Evolutionary conservation across 2,113 vertebrate species (phyloP).

Genomic region (Polypterus senegalus): DNA sequence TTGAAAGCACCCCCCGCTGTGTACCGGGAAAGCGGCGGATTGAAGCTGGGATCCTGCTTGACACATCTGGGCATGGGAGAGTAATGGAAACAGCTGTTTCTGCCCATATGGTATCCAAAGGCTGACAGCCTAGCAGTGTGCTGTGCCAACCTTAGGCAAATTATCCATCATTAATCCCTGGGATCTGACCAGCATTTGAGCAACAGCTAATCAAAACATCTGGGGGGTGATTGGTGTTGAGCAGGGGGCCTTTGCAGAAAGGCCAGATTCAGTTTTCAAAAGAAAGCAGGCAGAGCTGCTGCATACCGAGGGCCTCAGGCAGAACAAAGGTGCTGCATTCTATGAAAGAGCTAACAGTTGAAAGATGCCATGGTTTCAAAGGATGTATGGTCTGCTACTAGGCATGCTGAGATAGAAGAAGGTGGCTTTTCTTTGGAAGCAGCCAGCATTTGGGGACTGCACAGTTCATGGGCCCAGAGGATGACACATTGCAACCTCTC

Average conservation of each 20-base stretch:
- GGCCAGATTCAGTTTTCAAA: neutral
- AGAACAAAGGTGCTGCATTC: conserved; percentile 29
- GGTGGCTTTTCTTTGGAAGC: neutral
- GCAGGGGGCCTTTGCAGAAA: conserved; percentile 25
- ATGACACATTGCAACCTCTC: too few species aligned
- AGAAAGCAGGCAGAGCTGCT: conserved; percentile 24
- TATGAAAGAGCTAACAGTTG: conserved; percentile 9
- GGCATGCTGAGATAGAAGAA: neutral
- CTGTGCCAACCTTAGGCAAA: conserved; percentile 94
- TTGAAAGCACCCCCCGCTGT: conserved; percentile 81
- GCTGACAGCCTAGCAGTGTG: conserved; percentile 74
- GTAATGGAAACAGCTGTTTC: conserved; percentile 99
- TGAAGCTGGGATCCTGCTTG: conserved; percentile 87
- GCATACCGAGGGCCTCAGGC: conserved; percentile 25
- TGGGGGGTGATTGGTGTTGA: conserved; percentile 40
- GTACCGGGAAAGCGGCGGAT: conserved; percentile 66
- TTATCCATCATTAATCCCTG: conserved; percentile 98
- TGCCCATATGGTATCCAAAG: conserved; percentile 93
- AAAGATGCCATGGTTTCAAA: neutral
- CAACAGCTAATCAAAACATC: conserved; percentile 90
- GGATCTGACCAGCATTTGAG: conserved; percentile 96
- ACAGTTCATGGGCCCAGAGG: too few species aligned
- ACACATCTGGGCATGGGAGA: conserved; percentile 99
- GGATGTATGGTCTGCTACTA: neutral
- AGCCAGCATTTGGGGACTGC: too few species aligned